Evolutionary conservation across 2,113 vertebrate genomes (phyloP).

Genomic region (Strigops habroptila): DNA sequence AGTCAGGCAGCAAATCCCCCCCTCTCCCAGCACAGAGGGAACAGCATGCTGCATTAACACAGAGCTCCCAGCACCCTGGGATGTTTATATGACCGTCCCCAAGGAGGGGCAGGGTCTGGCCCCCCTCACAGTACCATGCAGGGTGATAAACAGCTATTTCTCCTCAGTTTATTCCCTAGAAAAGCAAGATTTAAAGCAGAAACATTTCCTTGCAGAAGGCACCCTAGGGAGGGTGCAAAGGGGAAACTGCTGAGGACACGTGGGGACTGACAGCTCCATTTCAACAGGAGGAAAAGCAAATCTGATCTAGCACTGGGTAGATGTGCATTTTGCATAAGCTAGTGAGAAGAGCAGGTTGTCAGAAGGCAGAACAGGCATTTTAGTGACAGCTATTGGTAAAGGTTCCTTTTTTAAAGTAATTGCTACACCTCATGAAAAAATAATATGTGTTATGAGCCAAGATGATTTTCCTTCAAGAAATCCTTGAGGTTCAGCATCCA

Average conservation of each 20-base stretch:
- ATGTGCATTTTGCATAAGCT: background rate
- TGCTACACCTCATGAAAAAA: background rate
- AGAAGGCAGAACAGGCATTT: background rate
- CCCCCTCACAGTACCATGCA: background rate
- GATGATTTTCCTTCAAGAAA: background rate
- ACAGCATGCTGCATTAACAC: rapidly evolving
- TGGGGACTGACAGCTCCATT: background rate
- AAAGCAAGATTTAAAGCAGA: background rate
- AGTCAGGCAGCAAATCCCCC: background rate
- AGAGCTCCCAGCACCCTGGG: background rate
- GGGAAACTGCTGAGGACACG: background rate
- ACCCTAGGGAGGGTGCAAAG: background rate
- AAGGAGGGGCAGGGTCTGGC: background rate
- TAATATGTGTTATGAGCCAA: background rate
- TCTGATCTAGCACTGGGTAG: background rate
- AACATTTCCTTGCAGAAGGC: background rate
- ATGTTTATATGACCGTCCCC: rapidly evolving
- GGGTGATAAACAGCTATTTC: background rate
- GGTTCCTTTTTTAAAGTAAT: background rate
- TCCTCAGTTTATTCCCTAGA: background rate
- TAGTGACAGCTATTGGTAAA: background rate
- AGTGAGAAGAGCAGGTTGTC: background rate
- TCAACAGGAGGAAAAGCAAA: background rate
- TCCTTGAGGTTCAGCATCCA: background rate
- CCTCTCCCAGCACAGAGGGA: background rate